These are phyloP conservation scores for Atractosteus spatula DNA, from an alignment of 2,113 vertebrate species.

Conservation along the genomic window DNA sequence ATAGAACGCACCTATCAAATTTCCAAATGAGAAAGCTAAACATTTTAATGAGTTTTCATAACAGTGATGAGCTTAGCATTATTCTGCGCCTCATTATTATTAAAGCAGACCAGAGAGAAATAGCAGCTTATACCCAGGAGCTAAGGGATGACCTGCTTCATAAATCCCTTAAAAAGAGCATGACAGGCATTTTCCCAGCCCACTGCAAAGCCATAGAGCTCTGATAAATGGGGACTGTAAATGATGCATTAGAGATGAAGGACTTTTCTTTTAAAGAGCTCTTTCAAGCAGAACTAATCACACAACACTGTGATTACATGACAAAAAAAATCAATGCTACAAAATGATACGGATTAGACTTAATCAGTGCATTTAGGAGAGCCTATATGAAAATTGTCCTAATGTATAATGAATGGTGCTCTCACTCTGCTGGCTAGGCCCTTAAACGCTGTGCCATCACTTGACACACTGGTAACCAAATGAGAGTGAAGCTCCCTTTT, in stretches of 20 bases:
- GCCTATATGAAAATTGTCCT: not conserved
- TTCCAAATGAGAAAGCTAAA: not conserved
- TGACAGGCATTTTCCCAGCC: not conserved
- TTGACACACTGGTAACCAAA: not conserved
- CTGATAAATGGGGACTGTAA: slow-evolving; percentile 1
- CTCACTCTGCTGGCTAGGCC: not conserved
- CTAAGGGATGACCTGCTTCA: slow-evolving; percentile 30
- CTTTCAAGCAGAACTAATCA: slow-evolving; percentile 23
- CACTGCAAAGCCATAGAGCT: not conserved
- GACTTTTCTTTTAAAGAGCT: slow-evolving; percentile 20
- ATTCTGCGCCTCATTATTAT: slow-evolving; percentile 14
- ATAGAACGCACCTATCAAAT: not conserved
- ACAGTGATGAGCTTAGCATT: slow-evolving; percentile 7
- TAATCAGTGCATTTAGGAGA: slow-evolving; percentile 1
- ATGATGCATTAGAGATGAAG: slow-evolving; percentile 14
- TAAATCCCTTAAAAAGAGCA: slow-evolving; percentile 44
- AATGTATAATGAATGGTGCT: not conserved
- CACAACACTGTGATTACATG: slow-evolving; percentile 20
- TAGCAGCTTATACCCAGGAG: slow-evolving; percentile 12
- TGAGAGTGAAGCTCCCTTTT: no score
- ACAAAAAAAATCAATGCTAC: slow-evolving; percentile 30
- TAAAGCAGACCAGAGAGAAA: slow-evolving; percentile 6
- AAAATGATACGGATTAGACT: slow-evolving; percentile 23
- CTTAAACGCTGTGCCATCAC: not conserved
- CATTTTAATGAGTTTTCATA: slow-evolving; percentile 4